Conservation (phyloP, 23 tunicate genomes). For the Halocynthia roretzi region DNA sequence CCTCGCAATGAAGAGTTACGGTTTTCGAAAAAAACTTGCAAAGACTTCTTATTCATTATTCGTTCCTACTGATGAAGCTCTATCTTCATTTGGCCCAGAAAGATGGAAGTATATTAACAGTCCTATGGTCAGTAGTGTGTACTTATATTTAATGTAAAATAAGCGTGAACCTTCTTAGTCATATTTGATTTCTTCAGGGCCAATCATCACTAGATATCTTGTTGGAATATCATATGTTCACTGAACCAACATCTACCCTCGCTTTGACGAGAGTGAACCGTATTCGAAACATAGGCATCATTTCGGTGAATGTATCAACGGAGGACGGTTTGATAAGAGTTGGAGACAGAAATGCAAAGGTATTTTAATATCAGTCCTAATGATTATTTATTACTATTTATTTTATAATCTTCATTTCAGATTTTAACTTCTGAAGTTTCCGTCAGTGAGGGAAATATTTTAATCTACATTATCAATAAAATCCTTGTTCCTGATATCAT, state of each 20-base stretch:
- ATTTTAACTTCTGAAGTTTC: constrained; percentile 38
- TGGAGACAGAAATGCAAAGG: constrained; percentile 26
- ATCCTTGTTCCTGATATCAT: constrained; percentile 40
- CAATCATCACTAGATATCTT: constrained; percentile 1
- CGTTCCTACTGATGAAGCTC: constrained; percentile 37
- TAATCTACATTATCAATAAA: constrained; percentile 49
- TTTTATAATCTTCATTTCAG: constrained; percentile 26
- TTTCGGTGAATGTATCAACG: constrained; percentile 34
- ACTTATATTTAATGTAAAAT: neutral
- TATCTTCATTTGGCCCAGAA: constrained; percentile 19
- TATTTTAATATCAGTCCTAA: neutral
- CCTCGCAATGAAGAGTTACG: neutral
- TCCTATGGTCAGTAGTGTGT: constrained; percentile 10
- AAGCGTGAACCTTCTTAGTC: neutral
- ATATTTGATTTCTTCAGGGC: constrained; percentile 7
- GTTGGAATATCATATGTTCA: constrained; percentile 13
- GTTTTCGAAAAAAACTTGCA: neutral
- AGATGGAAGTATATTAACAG: constrained; percentile 23
- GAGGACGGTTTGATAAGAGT: constrained; percentile 24
- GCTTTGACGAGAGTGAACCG: neutral
- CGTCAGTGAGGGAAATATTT: constrained; percentile 10
- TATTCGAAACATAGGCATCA: neutral
- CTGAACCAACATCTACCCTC: neutral
- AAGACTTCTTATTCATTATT: constrained; percentile 21
- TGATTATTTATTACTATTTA: neutral